phyloP scores from a whole-genome alignment of 2,113 vertebrate species.

The Myiozetetes cayanensis region DNA sequence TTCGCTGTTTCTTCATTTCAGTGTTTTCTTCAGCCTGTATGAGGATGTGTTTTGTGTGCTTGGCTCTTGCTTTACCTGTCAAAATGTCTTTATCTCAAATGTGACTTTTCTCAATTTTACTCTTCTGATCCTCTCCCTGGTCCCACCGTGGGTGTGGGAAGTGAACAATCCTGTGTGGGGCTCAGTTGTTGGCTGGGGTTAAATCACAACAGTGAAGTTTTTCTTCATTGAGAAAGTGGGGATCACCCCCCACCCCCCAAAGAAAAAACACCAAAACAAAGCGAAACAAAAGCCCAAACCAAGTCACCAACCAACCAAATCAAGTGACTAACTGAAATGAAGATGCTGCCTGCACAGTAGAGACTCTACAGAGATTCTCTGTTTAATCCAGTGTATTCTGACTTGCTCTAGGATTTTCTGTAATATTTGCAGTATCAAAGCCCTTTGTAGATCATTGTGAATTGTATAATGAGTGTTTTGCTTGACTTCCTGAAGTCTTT shows the following conservation, averaged over 20 bases:
- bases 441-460: neutral
- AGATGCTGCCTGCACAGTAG: neutral
- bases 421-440: neutral
- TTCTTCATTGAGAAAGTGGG: neutral
- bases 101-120: neutral
- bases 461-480: neutral
- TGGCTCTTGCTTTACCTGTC: neutral
- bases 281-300: neutral
- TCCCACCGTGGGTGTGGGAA: neutral
- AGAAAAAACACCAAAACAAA: neutral
- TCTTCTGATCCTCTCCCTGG: neutral
- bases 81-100: rapidly evolving
- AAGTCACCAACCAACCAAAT: neutral
- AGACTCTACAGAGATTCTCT: neutral
- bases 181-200: neutral
- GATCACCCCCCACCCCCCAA: neutral
- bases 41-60: neutral
- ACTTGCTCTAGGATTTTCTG: neutral
- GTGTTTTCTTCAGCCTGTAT: neutral
- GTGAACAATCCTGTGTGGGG: neutral
- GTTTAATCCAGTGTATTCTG: neutral
- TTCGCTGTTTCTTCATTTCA: neutral
- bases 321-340: neutral
- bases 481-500: neutral
- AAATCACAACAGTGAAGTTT: neutral